Evolutionary conservation across 2,888 invertebrate genomes (phyloP), one percentile per base, ranked within the genome.

Genomic region (Thecocarcelia acutangulata): DNA sequence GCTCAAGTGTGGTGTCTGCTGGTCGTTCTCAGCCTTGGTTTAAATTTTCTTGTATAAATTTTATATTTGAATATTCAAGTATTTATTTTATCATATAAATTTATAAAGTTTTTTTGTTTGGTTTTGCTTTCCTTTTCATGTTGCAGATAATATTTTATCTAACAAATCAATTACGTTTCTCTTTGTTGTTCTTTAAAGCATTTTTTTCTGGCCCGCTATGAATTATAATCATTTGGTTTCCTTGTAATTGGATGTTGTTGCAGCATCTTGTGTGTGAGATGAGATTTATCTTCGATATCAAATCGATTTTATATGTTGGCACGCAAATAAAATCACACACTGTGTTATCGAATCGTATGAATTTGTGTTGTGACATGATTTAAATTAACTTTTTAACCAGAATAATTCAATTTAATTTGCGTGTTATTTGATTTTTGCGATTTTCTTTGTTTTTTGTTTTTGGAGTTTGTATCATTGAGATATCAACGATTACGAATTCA

Each of bases 361-460:
- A 64, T 73, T 66, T 73, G 58, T 73, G 76, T 82, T 82, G 75
- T 84, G 84, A 84, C 84, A 84, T 83, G 83, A 83, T 84, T 84
- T 81, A 76, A 79, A 81, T 84, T 84, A 84, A 83, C 79, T 83
- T 83, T 83, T 82, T 70, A 78, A 78, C 78, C 80, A 73, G 61
- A 80, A 84, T 76, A 84, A 84, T 81, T 83, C 79, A 83, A 81
- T 84, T 83, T 81, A 83, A 80, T 78, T 84, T 83, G 84, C 84
- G 75, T 83, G 80, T 79, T 84, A 52, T 68, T 59, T 61, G 44
- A 59, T 63, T 74, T 69, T 66, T 52, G n/a, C 2, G 21, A 3
- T 56, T 37, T 37, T 44, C 46, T 64, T 13, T 12, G 19, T 52
- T 19, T 44, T 24, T 44, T 68, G 5, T 33, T 54, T 40, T 66